Conservation (phyloP, 2,797 vertebrate species). For the Acomys russatus region DNA sequence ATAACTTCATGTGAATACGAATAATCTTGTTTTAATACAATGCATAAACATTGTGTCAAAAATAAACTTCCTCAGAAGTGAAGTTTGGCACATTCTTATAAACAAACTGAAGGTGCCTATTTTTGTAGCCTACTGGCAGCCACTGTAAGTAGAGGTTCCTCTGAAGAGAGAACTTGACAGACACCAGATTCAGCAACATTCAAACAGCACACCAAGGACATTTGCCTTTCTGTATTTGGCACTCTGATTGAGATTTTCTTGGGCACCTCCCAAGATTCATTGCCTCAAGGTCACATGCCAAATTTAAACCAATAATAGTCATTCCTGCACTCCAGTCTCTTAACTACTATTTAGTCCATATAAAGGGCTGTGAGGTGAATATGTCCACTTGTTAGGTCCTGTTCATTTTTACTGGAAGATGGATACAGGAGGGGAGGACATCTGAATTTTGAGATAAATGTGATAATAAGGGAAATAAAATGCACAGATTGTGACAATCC, state of each 20-base stretch:
- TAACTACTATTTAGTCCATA: constrained; percentile 56
- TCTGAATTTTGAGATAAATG: constrained; percentile 71
- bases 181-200: constrained; percentile 68
- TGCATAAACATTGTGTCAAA: constrained; percentile 7
- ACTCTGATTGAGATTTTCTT: constrained; percentile 53
- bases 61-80: constrained; percentile 33
- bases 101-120: constrained; percentile 43
- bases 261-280: neutral
- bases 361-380: constrained; percentile 67
- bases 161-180: constrained; percentile 65
- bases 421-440: constrained; percentile 62
- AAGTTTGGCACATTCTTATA: neutral
- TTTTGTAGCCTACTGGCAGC: constrained; percentile 40
- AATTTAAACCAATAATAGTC: constrained; percentile 19
- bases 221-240: constrained; percentile 28
- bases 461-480: constrained; percentile 75
- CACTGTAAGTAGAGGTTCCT: constrained; percentile 53
- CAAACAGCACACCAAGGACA: constrained; percentile 34
- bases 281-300: constrained; percentile 41
- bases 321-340: neutral
- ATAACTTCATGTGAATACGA: constrained; percentile 20
- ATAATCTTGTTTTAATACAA: constrained; percentile 55
- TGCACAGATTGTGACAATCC: constrained; percentile 80
- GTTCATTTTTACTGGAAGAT: constrained; percentile 67
- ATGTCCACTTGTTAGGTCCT: constrained; percentile 43